A percentile compares a stretch with the other conserved stretches of the same genome.
These are phyloP conservation scores for Numenius arquata DNA, from an alignment of 2,113 vertebrate genomes.

Conservation along the genomic window DNA sequence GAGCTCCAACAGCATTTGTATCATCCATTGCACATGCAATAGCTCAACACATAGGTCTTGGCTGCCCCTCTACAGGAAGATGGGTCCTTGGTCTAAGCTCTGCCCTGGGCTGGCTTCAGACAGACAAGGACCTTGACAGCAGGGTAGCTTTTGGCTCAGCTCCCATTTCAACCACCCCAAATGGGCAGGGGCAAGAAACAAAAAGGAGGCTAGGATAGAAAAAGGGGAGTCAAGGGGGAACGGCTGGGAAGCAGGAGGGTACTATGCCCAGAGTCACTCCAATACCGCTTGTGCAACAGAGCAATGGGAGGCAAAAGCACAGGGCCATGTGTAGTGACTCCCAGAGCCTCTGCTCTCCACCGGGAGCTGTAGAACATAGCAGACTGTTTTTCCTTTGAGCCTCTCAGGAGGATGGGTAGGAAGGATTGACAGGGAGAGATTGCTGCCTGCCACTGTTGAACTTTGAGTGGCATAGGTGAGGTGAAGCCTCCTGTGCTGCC, in stretches of 20 bases:
- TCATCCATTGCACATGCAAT: neutral
- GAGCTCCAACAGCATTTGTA: neutral
- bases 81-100: neutral
- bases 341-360: neutral
- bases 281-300: accelerated
- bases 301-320: neutral
- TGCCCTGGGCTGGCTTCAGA: neutral
- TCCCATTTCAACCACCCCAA: neutral
- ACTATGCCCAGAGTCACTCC: neutral
- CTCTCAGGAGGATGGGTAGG: neutral
- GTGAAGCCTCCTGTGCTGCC: neutral
- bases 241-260: neutral
- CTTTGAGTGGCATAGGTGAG: neutral
- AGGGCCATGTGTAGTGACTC: neutral
- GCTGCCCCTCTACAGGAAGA: neutral
- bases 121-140: neutral
- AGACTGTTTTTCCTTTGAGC: neutral
- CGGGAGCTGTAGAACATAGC: neutral
- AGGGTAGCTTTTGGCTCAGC: neutral
- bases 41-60: neutral
- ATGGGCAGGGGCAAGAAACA: neutral
- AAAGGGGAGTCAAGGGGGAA: neutral
- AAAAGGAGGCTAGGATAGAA: neutral
- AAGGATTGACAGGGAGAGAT: neutral
- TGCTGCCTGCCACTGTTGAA: neutral